Conservation (phyloP, 2,888 invertebrate species). For the Ennomos erosarius region DNA sequence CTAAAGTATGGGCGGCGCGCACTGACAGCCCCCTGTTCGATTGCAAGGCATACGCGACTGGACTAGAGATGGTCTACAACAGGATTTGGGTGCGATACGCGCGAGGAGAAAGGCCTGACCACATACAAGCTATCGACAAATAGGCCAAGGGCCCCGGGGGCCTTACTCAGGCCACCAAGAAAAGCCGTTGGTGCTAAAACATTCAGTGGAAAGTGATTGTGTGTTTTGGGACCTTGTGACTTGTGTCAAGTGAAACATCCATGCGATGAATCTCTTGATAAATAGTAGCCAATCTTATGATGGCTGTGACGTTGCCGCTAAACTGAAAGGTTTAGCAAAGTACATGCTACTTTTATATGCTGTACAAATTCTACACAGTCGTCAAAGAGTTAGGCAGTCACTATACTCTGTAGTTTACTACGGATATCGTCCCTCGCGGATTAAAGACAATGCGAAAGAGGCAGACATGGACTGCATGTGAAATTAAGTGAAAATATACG, state of each 20-base stretch:
- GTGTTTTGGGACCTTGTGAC: not conserved
- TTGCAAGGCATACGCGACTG: slow-evolving; percentile 96
- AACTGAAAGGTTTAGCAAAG: too few relatives aligned
- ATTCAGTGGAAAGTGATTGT: not conserved
- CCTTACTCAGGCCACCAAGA: slow-evolving; percentile 39
- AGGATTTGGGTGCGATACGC: slow-evolving; percentile 96
- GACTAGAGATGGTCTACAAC: slow-evolving; percentile 95
- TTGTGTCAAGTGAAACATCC: not conserved
- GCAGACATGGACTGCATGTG: slow-evolving; percentile 27
- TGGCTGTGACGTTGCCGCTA: too few relatives aligned
- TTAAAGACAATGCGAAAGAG: slow-evolving; percentile 16
- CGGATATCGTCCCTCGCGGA: not conserved
- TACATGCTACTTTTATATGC: too few relatives aligned
- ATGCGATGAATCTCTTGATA: not conserved
- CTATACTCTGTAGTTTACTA: too few relatives aligned
- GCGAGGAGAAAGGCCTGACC: slow-evolving; percentile 93
- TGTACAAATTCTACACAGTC: too few relatives aligned
- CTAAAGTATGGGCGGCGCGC: slow-evolving; percentile 98
- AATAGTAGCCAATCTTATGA: too few relatives aligned
- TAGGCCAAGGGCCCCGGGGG: slow-evolving; percentile 45
- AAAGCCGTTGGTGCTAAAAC: slow-evolving; percentile 41
- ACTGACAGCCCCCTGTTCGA: slow-evolving; percentile 96
- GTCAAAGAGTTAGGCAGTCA: too few relatives aligned
- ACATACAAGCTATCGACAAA: slow-evolving; percentile 85
- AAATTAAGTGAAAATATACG: slow-evolving; percentile 17